Percentiles rank a stretch among this genome's conserved stretches.
These are phyloP conservation scores for Takifugu flavidus DNA, from an alignment of 2,113 vertebrate species.

Conservation along the genomic window DNA sequence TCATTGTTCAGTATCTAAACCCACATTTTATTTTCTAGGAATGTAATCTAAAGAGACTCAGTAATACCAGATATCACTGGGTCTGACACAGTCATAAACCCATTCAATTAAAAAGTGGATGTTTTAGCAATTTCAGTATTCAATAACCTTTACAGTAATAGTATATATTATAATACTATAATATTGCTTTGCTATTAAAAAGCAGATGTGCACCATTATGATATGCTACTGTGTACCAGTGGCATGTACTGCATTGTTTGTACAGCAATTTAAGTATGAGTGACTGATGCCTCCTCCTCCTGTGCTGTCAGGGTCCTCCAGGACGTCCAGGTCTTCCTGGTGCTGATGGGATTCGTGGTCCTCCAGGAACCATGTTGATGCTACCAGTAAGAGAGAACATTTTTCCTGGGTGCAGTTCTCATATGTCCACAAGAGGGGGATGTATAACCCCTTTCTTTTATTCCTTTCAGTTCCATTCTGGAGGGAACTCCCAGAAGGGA, in stretches of 20 bases:
- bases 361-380: slow-evolving; percentile 86
- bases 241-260: slow-evolving; percentile 25
- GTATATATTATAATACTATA: no score
- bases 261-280: slow-evolving; percentile 5
- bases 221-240: slow-evolving; percentile 1
- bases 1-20: background rate
- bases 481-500: slow-evolving; percentile 80
- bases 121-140: no score
- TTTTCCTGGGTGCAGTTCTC: slow-evolving; percentile 11
- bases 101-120: background rate
- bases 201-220: slow-evolving; percentile 8
- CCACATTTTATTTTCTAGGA: background rate
- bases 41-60: background rate
- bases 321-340: slow-evolving; percentile 84
- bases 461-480: slow-evolving; percentile 80
- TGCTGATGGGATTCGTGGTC: slow-evolving; percentile 82
- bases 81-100: background rate
- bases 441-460: slow-evolving; percentile 48
- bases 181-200: background rate
- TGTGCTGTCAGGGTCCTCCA: slow-evolving; percentile 76
- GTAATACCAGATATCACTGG: background rate
- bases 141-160: no score
- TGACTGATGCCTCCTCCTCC: background rate
- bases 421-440: slow-evolving; percentile 71
- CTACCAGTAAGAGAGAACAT: slow-evolving; percentile 79